Evolutionary conservation across 2,888 invertebrate species (phyloP).

Genomic region (Amiota mariae): DNA sequence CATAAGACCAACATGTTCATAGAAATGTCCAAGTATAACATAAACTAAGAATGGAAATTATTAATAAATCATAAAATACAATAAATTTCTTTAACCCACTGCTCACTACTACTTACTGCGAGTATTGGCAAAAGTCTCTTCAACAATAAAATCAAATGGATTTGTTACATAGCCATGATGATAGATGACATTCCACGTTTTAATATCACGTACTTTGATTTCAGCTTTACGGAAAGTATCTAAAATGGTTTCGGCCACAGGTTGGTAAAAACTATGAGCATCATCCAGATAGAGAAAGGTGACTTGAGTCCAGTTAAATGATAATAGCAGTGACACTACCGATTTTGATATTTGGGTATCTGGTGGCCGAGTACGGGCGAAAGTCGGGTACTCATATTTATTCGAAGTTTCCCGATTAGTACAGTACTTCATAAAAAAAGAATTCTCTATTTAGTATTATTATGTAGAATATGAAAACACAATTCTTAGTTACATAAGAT

Average conservation of each 20-base stretch:
- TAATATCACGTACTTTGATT: slow-evolving; percentile 80
- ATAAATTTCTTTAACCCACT: background rate
- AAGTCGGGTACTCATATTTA: slow-evolving; percentile 90
- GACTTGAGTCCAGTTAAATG: slow-evolving; percentile 93
- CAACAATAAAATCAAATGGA: slow-evolving; percentile 88
- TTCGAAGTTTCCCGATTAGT: slow-evolving; percentile 91
- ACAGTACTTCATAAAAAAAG: slow-evolving; percentile 87
- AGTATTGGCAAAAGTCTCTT: slow-evolving; percentile 87
- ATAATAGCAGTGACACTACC: slow-evolving; percentile 87
- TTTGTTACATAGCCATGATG: slow-evolving; percentile 88
- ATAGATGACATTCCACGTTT: slow-evolving; percentile 82
- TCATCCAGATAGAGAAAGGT: slow-evolving; percentile 88
- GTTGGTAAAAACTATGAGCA: slow-evolving; percentile 83
- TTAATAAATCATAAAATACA: background rate
- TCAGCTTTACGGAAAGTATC: slow-evolving; percentile 82
- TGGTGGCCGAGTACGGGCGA: slow-evolving; percentile 92
- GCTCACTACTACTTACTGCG: slow-evolving; percentile 82
- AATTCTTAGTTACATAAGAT: slow-evolving; percentile 86
- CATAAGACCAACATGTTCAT: slow-evolving; percentile 93
- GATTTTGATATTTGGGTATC: slow-evolving; percentile 95
- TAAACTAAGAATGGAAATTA: slow-evolving; percentile 79
- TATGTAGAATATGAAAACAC: background rate
- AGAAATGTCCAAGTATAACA: slow-evolving; percentile 90
- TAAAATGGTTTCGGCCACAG: slow-evolving; percentile 85
- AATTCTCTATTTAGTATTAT: background rate